These are phyloP conservation scores for Oscheius sp. DNA, from an alignment of 2,888 invertebrate genomes.

Conservation along the genomic window DNA sequence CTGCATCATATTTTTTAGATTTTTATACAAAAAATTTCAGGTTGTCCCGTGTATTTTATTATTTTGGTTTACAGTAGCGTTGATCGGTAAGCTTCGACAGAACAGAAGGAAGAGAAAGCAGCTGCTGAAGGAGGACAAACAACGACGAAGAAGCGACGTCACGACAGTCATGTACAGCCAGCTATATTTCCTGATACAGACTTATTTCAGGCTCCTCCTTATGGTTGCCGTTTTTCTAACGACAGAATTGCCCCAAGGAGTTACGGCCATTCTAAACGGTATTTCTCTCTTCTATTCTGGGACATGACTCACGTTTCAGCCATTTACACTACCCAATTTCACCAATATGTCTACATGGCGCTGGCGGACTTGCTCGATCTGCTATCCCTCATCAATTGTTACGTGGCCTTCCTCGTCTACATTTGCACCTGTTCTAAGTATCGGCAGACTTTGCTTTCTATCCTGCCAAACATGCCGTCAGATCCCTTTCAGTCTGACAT, in stretches of 20 bases:
- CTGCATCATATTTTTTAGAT: too few relatives aligned
- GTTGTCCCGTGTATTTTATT: constrained; percentile 55
- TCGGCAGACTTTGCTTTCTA: constrained; percentile 53
- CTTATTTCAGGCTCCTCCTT: constrained; percentile 82
- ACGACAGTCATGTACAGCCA: constrained; percentile 48
- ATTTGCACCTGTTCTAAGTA: constrained; percentile 59
- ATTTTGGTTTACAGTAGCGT: constrained; percentile 54
- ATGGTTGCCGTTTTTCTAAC: constrained; percentile 83
- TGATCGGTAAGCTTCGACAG: constrained; percentile 49
- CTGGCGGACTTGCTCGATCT: constrained; percentile 62
- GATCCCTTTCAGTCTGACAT: not conserved
- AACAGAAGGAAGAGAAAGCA: constrained; percentile 54
- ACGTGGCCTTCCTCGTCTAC: constrained; percentile 64
- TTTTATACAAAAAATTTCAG: constrained; percentile 38
- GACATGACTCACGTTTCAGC: constrained; percentile 44
- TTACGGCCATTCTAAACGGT: constrained; percentile 63
- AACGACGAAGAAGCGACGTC: constrained; percentile 49
- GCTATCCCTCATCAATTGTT: constrained; percentile 63
- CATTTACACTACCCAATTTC: constrained; percentile 60
- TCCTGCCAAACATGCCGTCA: constrained; percentile 49
- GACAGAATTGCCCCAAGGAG: constrained; percentile 80
- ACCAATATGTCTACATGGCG: constrained; percentile 58
- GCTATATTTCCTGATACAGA: too few relatives aligned
- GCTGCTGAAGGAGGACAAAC: constrained; percentile 54
- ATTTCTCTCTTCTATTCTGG: not conserved